phyloP scores from a whole-genome alignment of 2,113 vertebrate genomes.

The Dicerorhinus sumatrensis region DNA sequence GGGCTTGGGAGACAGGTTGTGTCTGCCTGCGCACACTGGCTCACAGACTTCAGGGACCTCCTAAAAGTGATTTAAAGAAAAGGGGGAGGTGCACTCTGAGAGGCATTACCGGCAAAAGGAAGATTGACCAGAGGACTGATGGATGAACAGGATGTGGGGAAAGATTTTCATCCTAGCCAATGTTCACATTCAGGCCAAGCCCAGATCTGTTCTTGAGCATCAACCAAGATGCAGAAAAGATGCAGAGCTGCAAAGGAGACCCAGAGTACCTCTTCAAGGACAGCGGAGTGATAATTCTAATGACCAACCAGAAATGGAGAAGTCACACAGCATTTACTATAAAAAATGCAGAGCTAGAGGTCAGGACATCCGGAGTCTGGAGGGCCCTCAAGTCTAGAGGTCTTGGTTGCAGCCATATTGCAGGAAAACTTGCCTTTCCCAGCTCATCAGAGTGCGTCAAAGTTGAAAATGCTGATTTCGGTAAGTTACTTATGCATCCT shows the following conservation, averaged over 20 bases:
- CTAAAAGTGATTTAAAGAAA: background rate
- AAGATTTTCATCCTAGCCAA: background rate
- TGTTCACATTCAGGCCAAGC: background rate
- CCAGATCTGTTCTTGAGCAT: background rate
- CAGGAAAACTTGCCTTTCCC: background rate
- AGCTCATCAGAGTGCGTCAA: background rate
- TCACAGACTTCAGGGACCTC: background rate
- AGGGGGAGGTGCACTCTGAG: background rate
- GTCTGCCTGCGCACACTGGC: background rate
- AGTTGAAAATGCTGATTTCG: background rate
- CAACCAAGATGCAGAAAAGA: background rate
- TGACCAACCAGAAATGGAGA: background rate
- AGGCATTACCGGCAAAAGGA: background rate
- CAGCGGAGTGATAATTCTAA: background rate
- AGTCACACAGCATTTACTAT: background rate
- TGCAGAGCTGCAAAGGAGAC: background rate
- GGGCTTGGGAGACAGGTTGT: background rate
- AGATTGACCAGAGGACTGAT: background rate
- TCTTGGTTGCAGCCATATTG: background rate
- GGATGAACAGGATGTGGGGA: background rate
- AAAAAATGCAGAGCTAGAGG: background rate
- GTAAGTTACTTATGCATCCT: background rate
- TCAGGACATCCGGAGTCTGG: background rate
- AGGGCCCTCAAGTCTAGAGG: background rate
- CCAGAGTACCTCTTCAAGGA: background rate